These are phyloP conservation scores for Amphipoea oculea DNA, from an alignment of 2,888 invertebrate species.

Conservation along the genomic window DNA sequence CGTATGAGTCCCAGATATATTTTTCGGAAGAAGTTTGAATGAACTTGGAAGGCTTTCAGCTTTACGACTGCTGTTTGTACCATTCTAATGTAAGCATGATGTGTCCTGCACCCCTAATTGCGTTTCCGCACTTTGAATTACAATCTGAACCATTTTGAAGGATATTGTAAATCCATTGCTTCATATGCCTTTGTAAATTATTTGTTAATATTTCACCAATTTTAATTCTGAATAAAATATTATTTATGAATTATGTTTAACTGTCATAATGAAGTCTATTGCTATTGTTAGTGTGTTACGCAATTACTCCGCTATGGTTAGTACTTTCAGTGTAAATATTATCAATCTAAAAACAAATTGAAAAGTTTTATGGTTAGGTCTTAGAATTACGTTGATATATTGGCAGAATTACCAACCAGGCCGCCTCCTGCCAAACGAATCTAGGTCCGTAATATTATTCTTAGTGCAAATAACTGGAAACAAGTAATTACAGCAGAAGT, in stretches of 20 bases:
- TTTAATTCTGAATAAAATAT: too few relatives aligned
- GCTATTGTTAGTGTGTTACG: too few relatives aligned
- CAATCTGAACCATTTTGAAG: too few relatives aligned
- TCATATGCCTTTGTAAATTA: too few relatives aligned
- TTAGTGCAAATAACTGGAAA: conserved; percentile 49
- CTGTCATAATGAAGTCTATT: too few relatives aligned
- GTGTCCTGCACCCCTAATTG: neutral
- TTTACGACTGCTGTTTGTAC: neutral
- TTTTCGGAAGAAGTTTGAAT: neutral
- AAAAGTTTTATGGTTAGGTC: neutral
- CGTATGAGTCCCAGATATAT: neutral
- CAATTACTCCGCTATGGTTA: neutral
- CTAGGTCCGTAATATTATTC: conserved; percentile 32
- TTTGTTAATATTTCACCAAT: too few relatives aligned
- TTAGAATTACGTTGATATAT: neutral
- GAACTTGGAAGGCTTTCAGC: neutral
- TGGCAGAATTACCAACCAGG: neutral
- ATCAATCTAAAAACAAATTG: neutral
- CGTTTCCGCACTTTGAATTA: too few relatives aligned
- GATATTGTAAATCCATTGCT: too few relatives aligned
- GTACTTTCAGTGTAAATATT: neutral
- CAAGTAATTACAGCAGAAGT: conserved; percentile 56
- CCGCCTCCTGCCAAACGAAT: conserved; percentile 18
- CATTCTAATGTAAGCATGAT: neutral
- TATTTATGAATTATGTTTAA: too few relatives aligned